phyloP scores from a whole-genome alignment of 1,140 invertebrate genomes.

The Drosophila yakuba region DNA sequence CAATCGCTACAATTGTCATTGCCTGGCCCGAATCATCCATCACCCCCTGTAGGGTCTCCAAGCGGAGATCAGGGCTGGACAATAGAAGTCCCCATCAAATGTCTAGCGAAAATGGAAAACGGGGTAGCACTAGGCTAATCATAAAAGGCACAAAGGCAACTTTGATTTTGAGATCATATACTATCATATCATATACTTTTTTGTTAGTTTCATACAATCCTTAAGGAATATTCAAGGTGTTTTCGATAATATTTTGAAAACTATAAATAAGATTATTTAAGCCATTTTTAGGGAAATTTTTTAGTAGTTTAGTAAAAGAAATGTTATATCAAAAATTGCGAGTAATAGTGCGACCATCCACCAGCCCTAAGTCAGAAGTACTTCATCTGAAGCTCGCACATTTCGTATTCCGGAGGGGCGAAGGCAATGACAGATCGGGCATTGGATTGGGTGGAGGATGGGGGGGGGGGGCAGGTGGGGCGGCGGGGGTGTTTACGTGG shows the following conservation, averaged over 20 bases:
- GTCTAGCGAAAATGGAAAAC: not conserved
- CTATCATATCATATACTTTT: no score
- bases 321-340: not conserved
- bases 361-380: constrained; percentile 49
- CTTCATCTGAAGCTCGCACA: constrained; percentile 23
- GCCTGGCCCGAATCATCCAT: constrained; percentile 52
- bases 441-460: constrained; percentile 23
- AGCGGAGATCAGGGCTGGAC: constrained; percentile 32
- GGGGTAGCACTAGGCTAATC: no score
- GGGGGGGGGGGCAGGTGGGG: not conserved
- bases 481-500: not conserved
- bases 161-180: no score
- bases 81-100: constrained; percentile 4
- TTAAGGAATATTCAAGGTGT: no score
- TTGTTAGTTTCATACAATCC: no score
- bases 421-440: constrained; percentile 77
- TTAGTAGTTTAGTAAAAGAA: not conserved
- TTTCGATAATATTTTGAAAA: no score
- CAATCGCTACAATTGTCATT: constrained; percentile 83
- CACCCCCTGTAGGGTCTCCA: constrained; percentile 5
- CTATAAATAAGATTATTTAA: no score
- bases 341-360: constrained; percentile 24
- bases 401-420: constrained; percentile 9
- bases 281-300: no score
- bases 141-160: no score